Evolutionary conservation across 1,140 invertebrate genomes (phyloP).

Genomic region (Drosophila suzukii): DNA sequence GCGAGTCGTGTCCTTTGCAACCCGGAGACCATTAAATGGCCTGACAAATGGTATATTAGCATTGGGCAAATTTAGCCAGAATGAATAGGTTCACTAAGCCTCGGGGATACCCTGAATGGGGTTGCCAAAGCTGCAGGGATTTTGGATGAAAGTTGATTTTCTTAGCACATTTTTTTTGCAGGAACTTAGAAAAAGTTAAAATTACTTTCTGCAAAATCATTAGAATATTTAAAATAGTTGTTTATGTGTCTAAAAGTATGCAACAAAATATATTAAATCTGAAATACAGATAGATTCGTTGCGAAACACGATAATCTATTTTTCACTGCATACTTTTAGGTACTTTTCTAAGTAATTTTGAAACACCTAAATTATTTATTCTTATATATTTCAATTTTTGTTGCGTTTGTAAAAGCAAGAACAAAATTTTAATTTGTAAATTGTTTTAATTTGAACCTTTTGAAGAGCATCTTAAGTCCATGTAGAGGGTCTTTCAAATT

Average conservation of each 20-base stretch:
- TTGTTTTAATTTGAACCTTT: neutral
- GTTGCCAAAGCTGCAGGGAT: neutral
- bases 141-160: neutral
- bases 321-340: too few species aligned
- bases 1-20: constrained; percentile 37
- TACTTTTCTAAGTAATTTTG: too few species aligned
- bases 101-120: neutral
- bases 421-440: neutral
- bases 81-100: constrained; percentile 8
- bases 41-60: constrained; percentile 65
- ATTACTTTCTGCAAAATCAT: too few species aligned
- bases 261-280: too few species aligned
- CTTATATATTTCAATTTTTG: too few species aligned
- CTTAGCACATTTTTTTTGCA: neutral
- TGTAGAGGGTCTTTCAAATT: neutral
- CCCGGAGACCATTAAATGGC: constrained; percentile 56
- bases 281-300: too few species aligned
- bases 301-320: too few species aligned
- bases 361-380: too few species aligned
- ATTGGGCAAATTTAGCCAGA: constrained; percentile 45
- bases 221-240: too few species aligned
- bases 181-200: too few species aligned
- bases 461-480: neutral
- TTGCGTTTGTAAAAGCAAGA: too few species aligned
- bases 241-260: too few species aligned